A percentile compares a stretch with the other conserved stretches of the same genome.
Evolutionary conservation across 1,140 invertebrate genomes (phyloP).

Genomic region (Lordiphosa collinella): DNA sequence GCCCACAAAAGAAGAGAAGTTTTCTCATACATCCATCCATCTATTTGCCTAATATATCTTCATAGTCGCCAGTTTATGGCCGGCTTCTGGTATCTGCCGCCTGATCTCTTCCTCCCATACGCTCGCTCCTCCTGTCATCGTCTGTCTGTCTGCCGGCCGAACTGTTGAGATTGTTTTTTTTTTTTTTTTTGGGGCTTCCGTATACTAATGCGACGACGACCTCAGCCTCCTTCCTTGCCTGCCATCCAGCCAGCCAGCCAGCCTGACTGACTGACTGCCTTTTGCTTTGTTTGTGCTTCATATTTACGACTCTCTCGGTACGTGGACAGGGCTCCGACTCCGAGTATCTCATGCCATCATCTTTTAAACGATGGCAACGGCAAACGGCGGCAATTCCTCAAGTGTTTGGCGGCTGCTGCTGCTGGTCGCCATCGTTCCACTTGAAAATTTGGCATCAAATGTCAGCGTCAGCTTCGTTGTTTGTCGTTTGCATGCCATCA

Average conservation of each 20-base stretch:
- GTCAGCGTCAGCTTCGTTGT: constrained; percentile 51
- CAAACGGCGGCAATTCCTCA: constrained; percentile 74
- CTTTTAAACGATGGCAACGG: constrained; percentile 71
- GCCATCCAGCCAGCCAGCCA: constrained; percentile 19
- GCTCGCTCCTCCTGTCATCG: constrained; percentile 54
- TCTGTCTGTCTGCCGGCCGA: constrained; percentile 57
- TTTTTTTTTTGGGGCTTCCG: constrained; percentile 52
- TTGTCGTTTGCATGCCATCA: constrained; percentile 70
- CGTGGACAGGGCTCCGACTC: constrained; percentile 1
- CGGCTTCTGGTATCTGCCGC: constrained; percentile 37
- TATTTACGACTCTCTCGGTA: constrained; percentile 60
- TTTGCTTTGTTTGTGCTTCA: constrained; percentile 67
- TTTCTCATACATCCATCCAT: constrained; percentile 40
- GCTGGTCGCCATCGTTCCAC: constrained; percentile 45
- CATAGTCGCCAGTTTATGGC: constrained; percentile 75
- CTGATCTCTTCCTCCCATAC: constrained; percentile 23
- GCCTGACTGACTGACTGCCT: constrained; percentile 34
- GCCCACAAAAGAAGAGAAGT: constrained; percentile 1
- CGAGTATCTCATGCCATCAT: constrained; percentile 72
- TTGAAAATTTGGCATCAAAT: constrained; percentile 78
- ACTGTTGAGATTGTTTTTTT: constrained; percentile 63
- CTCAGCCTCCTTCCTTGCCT: constrained; percentile 19
- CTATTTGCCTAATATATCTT: constrained; percentile 78
- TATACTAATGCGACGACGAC: constrained; percentile 61
- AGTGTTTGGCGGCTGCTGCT: constrained; percentile 65